phyloP scores from a whole-genome alignment of 2,888 invertebrate species.

The Ophioninae sp. region DNA sequence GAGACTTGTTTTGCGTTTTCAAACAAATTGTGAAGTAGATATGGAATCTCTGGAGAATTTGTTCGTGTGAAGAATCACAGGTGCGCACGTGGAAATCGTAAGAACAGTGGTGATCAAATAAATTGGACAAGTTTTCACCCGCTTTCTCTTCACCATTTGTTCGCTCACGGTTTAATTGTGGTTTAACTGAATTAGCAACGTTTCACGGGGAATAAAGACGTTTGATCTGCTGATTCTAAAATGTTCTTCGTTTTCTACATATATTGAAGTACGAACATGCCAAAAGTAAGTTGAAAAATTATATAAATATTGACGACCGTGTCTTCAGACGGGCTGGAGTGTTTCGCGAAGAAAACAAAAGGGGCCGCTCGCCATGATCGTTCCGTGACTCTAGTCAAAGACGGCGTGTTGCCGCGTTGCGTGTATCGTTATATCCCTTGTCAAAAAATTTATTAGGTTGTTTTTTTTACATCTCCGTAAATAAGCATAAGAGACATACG shows the following conservation, averaged over 20 bases:
- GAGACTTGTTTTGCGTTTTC: too few species aligned
- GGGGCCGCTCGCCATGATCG: slow-evolving; percentile 27
- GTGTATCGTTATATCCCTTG: slow-evolving; percentile 62
- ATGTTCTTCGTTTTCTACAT: not conserved
- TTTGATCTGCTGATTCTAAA: not conserved
- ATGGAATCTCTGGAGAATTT: not conserved
- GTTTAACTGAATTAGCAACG: not conserved
- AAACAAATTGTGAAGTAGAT: slow-evolving; percentile 3
- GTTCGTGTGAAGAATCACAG: not conserved
- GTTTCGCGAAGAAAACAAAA: slow-evolving; percentile 18
- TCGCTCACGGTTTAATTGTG: not conserved
- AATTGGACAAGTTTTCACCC: slow-evolving; percentile 38
- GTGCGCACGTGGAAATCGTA: not conserved
- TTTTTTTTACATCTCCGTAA: slow-evolving; percentile 49
- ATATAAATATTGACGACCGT: slow-evolving; percentile 7
- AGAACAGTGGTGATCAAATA: not conserved
- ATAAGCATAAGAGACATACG: slow-evolving; percentile 40
- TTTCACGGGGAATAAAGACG: not conserved
- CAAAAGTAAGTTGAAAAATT: slow-evolving; percentile 20
- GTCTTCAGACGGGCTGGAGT: slow-evolving; percentile 3
- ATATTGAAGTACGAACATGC: not conserved
- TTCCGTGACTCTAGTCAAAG: slow-evolving; percentile 64
- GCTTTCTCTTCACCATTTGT: not conserved
- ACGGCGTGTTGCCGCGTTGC: slow-evolving; percentile 60
- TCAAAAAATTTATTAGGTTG: slow-evolving; percentile 65